Evolutionary conservation across 2,888 invertebrate genomes (phyloP), one percentile per base, ranked within the genome.

Genomic region (Malthinus flaveolus): DNA sequence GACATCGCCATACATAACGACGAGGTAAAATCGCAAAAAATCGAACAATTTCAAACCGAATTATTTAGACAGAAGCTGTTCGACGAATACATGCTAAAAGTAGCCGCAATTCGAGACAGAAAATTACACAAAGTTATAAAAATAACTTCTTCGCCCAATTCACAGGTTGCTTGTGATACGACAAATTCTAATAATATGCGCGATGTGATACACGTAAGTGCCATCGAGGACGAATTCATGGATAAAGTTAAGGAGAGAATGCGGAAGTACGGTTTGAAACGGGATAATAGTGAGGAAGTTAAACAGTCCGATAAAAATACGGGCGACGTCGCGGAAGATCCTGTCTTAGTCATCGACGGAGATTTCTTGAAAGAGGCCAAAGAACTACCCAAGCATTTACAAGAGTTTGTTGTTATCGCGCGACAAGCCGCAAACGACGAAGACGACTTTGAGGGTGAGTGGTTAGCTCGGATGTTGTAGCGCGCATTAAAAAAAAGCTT

Each of bases 1-100:
- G 83, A 84, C 65, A 76, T 79, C 48, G 78, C 79, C 7, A 75
- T 75, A 68, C 58, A 75, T 32, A 59, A 63, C 37, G 49, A 61
- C 44, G 49, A 53, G 37, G 60, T 58, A 32, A 65, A 71, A 36
- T 58, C 63, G 9, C 46, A 13, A 15, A 52, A 48, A 42, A 48
- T 37, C n/a, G 56, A 51, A 35, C 65, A 39, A 66, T 76, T 56
- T 80, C 57, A 49, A 33, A 55, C 34, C n/a, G 89, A 92, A 75
- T 81, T 85, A 37, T 85, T 90, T 68, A 85, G 92, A 6, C 87
- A 89, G 65, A 86, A 87, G 77, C 93, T 93, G 92, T 93, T 90
- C 78, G 84, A 89, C 67, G 93, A 93, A 75, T 93, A 92, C 79
- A 84, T 91, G 73, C 82, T 83, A 71, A 89, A 92, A 78, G 87